Conservation (phyloP, 2,797 vertebrate species). For the Chiloscyllium punctatum region DNA sequence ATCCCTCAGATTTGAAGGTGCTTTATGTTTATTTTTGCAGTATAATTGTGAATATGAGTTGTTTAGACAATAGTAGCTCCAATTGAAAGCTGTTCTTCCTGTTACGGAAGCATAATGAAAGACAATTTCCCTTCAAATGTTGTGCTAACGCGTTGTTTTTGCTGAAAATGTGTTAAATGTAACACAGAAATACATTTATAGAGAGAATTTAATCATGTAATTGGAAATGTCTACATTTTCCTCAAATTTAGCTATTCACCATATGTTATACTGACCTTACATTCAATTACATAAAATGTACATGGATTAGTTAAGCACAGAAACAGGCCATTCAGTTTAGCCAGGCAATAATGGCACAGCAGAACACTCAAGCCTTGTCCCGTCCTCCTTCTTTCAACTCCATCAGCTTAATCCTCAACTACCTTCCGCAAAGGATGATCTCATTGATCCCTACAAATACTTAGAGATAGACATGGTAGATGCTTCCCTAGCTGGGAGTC, state of each 20-base stretch:
- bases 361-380: no score
- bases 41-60: neutral
- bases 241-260: neutral
- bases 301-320: neutral
- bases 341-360: neutral
- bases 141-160: neutral
- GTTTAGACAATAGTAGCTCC: neutral
- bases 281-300: neutral
- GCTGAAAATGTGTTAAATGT: neutral
- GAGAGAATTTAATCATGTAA: neutral
- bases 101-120: neutral
- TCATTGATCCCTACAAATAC: no score
- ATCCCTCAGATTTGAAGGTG: neutral
- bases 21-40: neutral
- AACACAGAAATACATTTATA: neutral
- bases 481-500: no score
- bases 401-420: neutral
- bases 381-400: no score
- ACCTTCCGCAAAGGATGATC: neutral
- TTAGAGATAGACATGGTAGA: no score
- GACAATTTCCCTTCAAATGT: neutral
- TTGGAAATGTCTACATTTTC: neutral
- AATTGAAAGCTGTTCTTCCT: neutral
- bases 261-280: neutral
- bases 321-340: neutral